phyloP scores from a whole-genome alignment of 2,888 invertebrate species.

The Lycocerus yunnanus region DNA sequence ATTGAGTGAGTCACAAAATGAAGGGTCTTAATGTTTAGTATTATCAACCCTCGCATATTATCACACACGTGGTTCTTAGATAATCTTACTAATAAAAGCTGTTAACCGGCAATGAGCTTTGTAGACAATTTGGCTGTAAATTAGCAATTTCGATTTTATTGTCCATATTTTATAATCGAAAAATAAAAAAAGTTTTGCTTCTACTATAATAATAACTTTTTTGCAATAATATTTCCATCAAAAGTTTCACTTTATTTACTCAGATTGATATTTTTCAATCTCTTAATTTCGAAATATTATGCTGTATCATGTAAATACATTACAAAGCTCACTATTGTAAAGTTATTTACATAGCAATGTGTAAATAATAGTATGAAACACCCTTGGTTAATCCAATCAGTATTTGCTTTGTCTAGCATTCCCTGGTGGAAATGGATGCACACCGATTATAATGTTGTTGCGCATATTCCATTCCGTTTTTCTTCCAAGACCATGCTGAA shows the following conservation, averaged over 20 bases:
- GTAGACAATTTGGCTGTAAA: neutral
- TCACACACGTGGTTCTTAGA: constrained; percentile 40
- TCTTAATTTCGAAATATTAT: neutral
- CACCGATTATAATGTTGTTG: neutral
- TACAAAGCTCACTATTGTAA: neutral
- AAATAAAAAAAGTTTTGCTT: no score
- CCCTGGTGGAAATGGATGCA: neutral
- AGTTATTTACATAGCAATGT: neutral
- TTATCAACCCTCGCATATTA: constrained; percentile 44
- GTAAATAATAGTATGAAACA: neutral
- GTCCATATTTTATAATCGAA: neutral
- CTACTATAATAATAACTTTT: no score
- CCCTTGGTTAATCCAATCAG: neutral
- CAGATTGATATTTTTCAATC: no score
- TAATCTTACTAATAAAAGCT: constrained; percentile 32
- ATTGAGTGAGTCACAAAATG: constrained; percentile 34
- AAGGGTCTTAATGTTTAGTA: constrained; percentile 23
- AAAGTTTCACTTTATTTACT: no score
- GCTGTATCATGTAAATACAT: neutral
- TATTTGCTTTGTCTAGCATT: neutral
- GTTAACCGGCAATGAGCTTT: constrained; percentile 22
- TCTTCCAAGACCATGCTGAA: no score
- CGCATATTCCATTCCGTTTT: no score
- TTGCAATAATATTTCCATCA: no score
- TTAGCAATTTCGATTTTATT: neutral